These are phyloP conservation scores for Esox lucius DNA, from an alignment of 2,797 vertebrate genomes.

Conservation along the genomic window DNA sequence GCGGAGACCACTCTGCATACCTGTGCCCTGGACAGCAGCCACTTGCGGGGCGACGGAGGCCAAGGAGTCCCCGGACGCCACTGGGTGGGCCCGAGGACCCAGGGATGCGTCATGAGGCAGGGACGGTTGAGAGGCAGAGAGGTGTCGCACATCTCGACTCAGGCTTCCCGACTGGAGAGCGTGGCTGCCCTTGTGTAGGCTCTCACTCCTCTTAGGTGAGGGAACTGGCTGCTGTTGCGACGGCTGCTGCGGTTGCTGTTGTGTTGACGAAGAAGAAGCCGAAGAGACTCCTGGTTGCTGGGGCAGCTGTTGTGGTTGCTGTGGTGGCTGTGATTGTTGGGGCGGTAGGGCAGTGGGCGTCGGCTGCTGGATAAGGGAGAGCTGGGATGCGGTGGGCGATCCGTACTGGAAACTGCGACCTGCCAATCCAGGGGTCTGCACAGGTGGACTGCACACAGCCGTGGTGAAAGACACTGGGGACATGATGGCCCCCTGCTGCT, in stretches of 20 bases:
- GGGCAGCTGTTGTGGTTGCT: slow-evolving; percentile 54
- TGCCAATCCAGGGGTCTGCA: slow-evolving; percentile 88
- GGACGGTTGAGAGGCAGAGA: slow-evolving; percentile 96
- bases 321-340: slow-evolving; percentile 58
- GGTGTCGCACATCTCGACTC: slow-evolving; percentile 89
- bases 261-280: slow-evolving; percentile 48
- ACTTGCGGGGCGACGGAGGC: slow-evolving; percentile 84
- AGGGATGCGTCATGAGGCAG: slow-evolving; percentile 92
- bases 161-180: slow-evolving; percentile 90
- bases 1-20: slow-evolving; percentile 79
- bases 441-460: slow-evolving; percentile 85
- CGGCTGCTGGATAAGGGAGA: slow-evolving; percentile 87
- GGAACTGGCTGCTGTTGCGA: slow-evolving; percentile 76
- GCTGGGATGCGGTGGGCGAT: slow-evolving; percentile 90
- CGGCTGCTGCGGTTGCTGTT: slow-evolving; percentile 55
- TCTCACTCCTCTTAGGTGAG: slow-evolving; percentile 83
- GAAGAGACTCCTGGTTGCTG: slow-evolving; percentile 54
- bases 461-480: slow-evolving; percentile 92
- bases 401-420: slow-evolving; percentile 93
- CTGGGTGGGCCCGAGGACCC: slow-evolving; percentile 84
- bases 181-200: slow-evolving; percentile 88
- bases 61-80: slow-evolving; percentile 89
- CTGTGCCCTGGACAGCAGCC: slow-evolving; percentile 71
- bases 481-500: slow-evolving; percentile 82
- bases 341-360: slow-evolving; percentile 22